Evolutionary conservation across 2,797 vertebrate species (phyloP).

Genomic region (Diplodus sargus): DNA sequence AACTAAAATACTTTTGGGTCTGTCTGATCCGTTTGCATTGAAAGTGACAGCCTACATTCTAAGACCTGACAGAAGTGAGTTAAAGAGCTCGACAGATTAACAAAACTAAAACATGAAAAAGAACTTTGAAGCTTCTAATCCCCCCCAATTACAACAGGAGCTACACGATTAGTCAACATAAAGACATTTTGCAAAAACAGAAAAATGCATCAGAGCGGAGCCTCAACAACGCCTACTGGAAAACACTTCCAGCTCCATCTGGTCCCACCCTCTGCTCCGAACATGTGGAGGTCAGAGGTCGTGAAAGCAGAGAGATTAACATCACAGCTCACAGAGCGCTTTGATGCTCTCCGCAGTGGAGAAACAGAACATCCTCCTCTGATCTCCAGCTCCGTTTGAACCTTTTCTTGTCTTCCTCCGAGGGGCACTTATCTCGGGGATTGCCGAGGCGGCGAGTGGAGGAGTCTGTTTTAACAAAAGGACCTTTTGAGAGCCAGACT

Average conservation of each 20-base stretch:
- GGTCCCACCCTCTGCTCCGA: conserved; percentile 22
- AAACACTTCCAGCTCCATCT: not conserved
- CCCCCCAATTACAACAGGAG: not conserved
- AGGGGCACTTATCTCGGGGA: conserved; percentile 35
- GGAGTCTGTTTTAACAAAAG: conserved; percentile 46
- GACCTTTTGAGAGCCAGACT: conserved; percentile 15
- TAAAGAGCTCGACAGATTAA: not conserved
- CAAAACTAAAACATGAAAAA: not conserved
- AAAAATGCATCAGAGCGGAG: not conserved
- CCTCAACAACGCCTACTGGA: not conserved
- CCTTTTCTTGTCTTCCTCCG: conserved; percentile 44
- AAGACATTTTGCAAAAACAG: not conserved
- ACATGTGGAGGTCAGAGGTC: conserved; percentile 55
- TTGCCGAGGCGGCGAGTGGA: conserved; percentile 23
- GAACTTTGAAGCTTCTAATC: not conserved
- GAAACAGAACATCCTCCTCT: conserved; percentile 48
- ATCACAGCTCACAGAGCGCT: conserved; percentile 45
- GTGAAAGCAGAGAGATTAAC: conserved; percentile 52
- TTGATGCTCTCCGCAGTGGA: conserved; percentile 57
- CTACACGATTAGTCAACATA: not conserved
- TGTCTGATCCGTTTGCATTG: too few relatives aligned
- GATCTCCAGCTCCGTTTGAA: conserved; percentile 48
- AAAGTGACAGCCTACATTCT: too few relatives aligned
- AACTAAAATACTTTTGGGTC: too few relatives aligned
- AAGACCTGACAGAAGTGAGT: not conserved